These are phyloP conservation scores for Etia nguti DNA, from an alignment of 2,113 vertebrate species.

Conservation along the genomic window DNA sequence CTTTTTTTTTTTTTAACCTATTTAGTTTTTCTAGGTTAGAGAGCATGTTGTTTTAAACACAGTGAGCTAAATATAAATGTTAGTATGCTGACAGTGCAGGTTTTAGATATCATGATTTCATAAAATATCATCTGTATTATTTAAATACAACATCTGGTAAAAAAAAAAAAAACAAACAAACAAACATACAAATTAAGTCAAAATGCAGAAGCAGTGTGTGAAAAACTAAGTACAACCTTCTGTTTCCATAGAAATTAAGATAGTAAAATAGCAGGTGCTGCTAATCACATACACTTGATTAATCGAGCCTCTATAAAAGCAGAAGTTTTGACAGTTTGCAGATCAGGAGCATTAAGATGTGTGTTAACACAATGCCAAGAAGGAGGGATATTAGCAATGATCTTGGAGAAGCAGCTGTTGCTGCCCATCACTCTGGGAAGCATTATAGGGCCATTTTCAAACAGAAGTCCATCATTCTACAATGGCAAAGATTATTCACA, in stretches of 20 bases:
- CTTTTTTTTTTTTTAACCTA: accelerated
- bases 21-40: neutral
- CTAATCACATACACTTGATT: neutral
- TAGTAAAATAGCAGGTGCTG: neutral
- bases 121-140: neutral
- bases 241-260: neutral
- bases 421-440: neutral
- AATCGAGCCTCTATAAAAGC: neutral
- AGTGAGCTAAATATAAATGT: neutral
- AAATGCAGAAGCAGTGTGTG: neutral
- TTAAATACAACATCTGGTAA: neutral
- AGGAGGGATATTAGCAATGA: neutral
- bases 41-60: accelerated
- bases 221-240: neutral
- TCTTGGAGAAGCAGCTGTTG: neutral
- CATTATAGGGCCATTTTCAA: neutral
- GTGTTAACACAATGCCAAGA: neutral
- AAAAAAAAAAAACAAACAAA: neutral
- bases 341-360: neutral
- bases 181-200: neutral
- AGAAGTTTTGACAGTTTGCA: too few species aligned
- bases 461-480: neutral
- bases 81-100: neutral
- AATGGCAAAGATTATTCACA: neutral
- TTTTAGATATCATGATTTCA: neutral